Base-by-base conservation (phyloP, 2,113 vertebrate species). In the Oriolus oriolus region DNA sequence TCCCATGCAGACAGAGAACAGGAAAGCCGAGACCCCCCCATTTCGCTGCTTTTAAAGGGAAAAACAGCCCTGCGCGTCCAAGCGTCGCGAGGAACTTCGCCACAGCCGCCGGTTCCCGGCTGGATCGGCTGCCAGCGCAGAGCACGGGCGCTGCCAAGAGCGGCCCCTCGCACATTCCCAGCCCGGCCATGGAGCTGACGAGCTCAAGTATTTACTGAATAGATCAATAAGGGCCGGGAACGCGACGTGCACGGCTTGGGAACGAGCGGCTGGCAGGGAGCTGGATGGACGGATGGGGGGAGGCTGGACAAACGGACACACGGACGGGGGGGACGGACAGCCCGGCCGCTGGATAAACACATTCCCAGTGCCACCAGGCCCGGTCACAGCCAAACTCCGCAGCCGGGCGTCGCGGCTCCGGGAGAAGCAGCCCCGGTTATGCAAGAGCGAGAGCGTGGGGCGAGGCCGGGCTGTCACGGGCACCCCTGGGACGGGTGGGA, bases 161-260 rank as follows among this genome's bases (percentile, higher is more conserved):
- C 86, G 49, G 95, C 92, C 94, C 85, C 92, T 82, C 20, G 47
- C 11, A 59, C 74, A 47, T n/a, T 66, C 18, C 52, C 57, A 66
- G 42, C 56, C 76, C 61, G 16, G 93, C 89, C 88, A 49, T 4
- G 19, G 91, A 91, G 90, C 93, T 83, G 95, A 83, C 70, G 84
- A 86, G 84, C 87, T 89, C 50, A 86, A 95, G 84, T 76, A 84
- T 84, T 80, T 22, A 68, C 81, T 80, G 93, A 84, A 68, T 59
- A 63, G 91, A 91, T 93, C 93, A 80, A 80, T 87, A 69, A 76
- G 37, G 45, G 75, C 69, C n/a, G 66, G 61, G 95, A 71, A 56
- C 31, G 64, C n/a, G 95, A 96, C 91, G 89, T 95, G 95, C 83
- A 7, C 42, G 52, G 93, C 87, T 53, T 82, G 89, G 89, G 39